These are phyloP conservation scores for Trichoplusia ni DNA, from an alignment of 1,140 invertebrate genomes.

Conservation along the genomic window DNA sequence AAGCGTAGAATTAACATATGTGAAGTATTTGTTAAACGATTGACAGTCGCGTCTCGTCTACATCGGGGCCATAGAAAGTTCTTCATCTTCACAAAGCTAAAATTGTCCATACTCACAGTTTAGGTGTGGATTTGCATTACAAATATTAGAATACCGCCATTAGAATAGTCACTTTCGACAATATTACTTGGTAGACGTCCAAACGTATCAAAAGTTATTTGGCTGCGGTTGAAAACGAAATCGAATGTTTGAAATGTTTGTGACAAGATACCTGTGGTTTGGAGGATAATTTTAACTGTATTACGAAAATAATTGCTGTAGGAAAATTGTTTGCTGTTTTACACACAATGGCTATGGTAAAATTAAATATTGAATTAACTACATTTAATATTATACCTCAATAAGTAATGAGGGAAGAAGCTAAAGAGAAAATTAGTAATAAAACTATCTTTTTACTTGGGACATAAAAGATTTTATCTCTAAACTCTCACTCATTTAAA, in stretches of 20 bases:
- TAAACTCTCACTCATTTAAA: slow-evolving; percentile 29
- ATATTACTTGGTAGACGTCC: slow-evolving; percentile 36
- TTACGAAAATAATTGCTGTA: not conserved
- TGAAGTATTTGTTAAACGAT: slow-evolving; percentile 52
- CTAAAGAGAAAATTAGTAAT: too few relatives aligned
- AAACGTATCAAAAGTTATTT: slow-evolving; percentile 31
- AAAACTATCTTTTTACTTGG: too few relatives aligned
- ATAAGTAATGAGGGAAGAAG: too few relatives aligned
- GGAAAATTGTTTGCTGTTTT: not conserved
- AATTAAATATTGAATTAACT: too few relatives aligned
- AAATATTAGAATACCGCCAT: slow-evolving; percentile 43
- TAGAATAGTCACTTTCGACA: slow-evolving; percentile 51
- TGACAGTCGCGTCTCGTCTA: slow-evolving; percentile 52
- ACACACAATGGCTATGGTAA: too few relatives aligned
- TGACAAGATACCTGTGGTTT: slow-evolving; percentile 4
- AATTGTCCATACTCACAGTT: slow-evolving; percentile 59
- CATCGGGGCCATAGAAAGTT: slow-evolving; percentile 69
- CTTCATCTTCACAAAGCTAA: slow-evolving; percentile 61
- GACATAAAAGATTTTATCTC: slow-evolving; percentile 11
- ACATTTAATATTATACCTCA: too few relatives aligned
- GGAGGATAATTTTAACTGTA: slow-evolving; percentile 8
- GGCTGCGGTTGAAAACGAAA: slow-evolving; percentile 34
- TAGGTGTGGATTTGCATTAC: slow-evolving; percentile 64
- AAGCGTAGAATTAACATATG: slow-evolving; percentile 54
- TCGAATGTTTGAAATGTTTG: slow-evolving; percentile 30